Conservation (phyloP, 2,888 invertebrate genomes). For the Caenorhabditis parvicauda region DNA sequence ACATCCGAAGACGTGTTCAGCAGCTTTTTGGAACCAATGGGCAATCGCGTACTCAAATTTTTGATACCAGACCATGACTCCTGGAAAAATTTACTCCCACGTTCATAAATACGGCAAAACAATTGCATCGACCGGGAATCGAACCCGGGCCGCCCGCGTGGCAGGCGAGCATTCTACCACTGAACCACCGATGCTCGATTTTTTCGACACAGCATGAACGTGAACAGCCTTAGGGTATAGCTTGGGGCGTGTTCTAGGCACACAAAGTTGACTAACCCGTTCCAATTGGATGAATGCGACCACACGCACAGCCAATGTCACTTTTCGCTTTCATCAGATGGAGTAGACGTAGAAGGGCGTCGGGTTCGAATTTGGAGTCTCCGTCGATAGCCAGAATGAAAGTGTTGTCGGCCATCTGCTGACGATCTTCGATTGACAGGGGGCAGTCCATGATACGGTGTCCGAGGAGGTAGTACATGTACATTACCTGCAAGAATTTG, state of each 20-base stretch:
- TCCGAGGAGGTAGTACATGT: slow-evolving; percentile 86
- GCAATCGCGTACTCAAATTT: slow-evolving; percentile 87
- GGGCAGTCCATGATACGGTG: slow-evolving; percentile 75
- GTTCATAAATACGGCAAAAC: too few species aligned
- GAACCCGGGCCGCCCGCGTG: slow-evolving; percentile 56
- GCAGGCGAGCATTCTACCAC: slow-evolving; percentile 60
- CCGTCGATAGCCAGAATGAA: slow-evolving; percentile 82
- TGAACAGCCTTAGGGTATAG: too few species aligned
- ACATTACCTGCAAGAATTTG: slow-evolving; percentile 78
- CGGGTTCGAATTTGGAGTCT: slow-evolving; percentile 77
- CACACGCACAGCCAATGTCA: slow-evolving; percentile 81
- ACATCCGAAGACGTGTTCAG: slow-evolving; percentile 84
- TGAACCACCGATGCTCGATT: slow-evolving; percentile 54
- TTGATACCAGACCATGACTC: slow-evolving; percentile 83
- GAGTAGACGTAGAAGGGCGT: slow-evolving; percentile 67
- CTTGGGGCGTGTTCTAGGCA: too few species aligned
- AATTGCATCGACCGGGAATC: slow-evolving; percentile 50
- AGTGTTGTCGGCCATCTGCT: slow-evolving; percentile 74
- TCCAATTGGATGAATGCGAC: slow-evolving; percentile 84
- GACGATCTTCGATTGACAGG: slow-evolving; percentile 65
- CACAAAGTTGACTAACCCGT: slow-evolving; percentile 53
- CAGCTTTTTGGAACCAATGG: slow-evolving; percentile 88
- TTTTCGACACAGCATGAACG: too few species aligned
- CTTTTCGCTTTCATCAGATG: slow-evolving; percentile 82
- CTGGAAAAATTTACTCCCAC: too few species aligned